Evolutionary conservation across 23 tunicate species (phyloP).

Genomic region (Halocynthia roretzi): DNA sequence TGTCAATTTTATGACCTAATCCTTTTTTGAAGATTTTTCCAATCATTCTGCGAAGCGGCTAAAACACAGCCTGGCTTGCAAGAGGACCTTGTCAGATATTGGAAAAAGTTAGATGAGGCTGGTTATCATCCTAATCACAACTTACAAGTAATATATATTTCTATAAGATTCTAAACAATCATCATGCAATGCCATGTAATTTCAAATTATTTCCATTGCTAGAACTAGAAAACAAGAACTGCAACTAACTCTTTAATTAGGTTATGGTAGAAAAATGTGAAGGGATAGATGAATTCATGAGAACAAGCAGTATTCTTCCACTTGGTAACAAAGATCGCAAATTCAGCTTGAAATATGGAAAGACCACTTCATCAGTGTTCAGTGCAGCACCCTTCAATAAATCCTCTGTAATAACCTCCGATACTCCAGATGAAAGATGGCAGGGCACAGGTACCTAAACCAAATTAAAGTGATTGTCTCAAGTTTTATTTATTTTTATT

Average conservation of each 20-base stretch:
- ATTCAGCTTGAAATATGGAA: neutral
- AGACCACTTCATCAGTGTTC: neutral
- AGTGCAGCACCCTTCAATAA: constrained; percentile 3
- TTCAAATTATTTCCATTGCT: neutral
- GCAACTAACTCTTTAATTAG: neutral
- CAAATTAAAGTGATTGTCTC: too few species aligned
- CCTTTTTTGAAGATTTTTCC: constrained; percentile 41
- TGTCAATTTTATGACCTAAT: neutral
- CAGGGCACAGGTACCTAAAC: constrained; percentile 14
- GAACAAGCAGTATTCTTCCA: neutral
- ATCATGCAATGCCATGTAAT: neutral
- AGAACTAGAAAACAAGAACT: neutral
- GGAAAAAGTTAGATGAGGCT: constrained; percentile 29
- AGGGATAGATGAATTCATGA: neutral
- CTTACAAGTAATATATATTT: constrained; percentile 28
- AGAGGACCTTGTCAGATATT: constrained; percentile 42
- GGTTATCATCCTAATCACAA: constrained; percentile 49
- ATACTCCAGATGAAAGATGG: constrained; percentile 7
- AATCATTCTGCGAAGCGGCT: constrained; percentile 49
- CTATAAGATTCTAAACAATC: neutral
- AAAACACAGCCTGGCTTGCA: constrained; percentile 18
- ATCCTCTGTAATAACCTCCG: neutral
- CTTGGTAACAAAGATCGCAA: neutral
- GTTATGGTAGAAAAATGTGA: constrained; percentile 5
- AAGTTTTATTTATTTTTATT: too few species aligned